Evolutionary conservation across 1,140 invertebrate species (phyloP).

Genomic region (Acromyrmex echinatior): DNA sequence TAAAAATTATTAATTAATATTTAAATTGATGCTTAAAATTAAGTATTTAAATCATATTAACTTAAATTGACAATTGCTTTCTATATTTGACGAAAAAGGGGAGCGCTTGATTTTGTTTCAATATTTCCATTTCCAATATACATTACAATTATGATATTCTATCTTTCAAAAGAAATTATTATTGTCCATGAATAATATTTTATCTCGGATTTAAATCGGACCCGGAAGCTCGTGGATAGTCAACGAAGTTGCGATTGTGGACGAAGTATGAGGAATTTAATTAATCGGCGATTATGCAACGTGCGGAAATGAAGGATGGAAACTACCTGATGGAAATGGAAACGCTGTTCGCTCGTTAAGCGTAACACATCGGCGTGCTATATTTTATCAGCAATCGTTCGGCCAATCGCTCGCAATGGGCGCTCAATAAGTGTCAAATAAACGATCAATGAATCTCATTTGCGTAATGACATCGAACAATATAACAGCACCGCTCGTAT

Average conservation of each 20-base stretch:
- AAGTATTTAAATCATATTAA: background rate
- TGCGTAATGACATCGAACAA: constrained; percentile 71
- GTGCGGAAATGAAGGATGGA: constrained; percentile 52
- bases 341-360: constrained; percentile 65
- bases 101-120: constrained; percentile 18
- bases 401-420: constrained; percentile 45
- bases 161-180: constrained; percentile 33
- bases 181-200: constrained; percentile 16
- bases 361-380: constrained; percentile 56
- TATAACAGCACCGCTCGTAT: constrained; percentile 51
- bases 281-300: constrained; percentile 66
- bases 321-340: constrained; percentile 51
- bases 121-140: constrained; percentile 17
- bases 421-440: constrained; percentile 73
- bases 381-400: constrained; percentile 74
- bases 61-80: constrained; percentile 10
- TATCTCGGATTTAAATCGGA: constrained; percentile 26
- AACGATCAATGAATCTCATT: constrained; percentile 75
- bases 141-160: constrained; percentile 7
- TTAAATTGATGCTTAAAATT: background rate
- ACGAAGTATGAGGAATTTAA: constrained; percentile 52
- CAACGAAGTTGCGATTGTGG: constrained; percentile 26
- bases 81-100: background rate
- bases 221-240: background rate
- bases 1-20: background rate